Conservation (phyloP, 2,888 invertebrate species). For the Pilophorus perplexus region DNA sequence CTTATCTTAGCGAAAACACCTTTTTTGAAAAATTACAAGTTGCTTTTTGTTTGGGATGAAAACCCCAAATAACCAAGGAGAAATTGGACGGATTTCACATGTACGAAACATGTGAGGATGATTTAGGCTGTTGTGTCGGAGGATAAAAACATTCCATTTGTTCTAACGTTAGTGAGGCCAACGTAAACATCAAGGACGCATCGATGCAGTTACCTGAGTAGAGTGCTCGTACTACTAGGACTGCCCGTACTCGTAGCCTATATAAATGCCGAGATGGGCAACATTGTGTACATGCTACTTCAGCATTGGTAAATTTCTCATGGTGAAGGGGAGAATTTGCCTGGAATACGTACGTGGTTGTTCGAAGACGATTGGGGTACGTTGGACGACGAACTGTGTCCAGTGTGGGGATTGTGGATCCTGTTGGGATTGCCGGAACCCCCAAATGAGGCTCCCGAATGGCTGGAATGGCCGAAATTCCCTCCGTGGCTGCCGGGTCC, state of each 20-base stretch:
- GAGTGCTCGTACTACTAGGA: too few species aligned
- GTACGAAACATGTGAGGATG: background rate
- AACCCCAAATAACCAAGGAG: constrained; percentile 15
- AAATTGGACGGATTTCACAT: background rate
- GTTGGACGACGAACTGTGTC: constrained; percentile 7
- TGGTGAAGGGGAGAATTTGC: too few species aligned
- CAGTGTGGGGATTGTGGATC: constrained; percentile 12
- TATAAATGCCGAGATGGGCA: too few species aligned
- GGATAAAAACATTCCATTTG: too few species aligned
- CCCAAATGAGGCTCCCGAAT: constrained; percentile 4
- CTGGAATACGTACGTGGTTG: constrained; percentile 17
- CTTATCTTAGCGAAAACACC: background rate
- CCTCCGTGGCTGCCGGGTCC: background rate
- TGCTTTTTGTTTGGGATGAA: constrained; percentile 12
- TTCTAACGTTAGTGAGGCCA: too few species aligned
- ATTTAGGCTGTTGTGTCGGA: too few species aligned
- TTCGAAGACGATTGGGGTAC: constrained; percentile 1
- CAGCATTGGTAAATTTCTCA: too few species aligned
- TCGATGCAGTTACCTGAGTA: too few species aligned
- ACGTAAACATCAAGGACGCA: too few species aligned
- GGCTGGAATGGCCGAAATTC: constrained; percentile 11
- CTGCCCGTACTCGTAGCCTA: too few species aligned
- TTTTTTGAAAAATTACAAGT: constrained; percentile 7
- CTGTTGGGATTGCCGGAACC: constrained; percentile 5
- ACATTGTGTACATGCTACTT: too few species aligned